phyloP scores from a whole-genome alignment of 2,888 invertebrate genomes.

The Stenotaenia linearis region DNA sequence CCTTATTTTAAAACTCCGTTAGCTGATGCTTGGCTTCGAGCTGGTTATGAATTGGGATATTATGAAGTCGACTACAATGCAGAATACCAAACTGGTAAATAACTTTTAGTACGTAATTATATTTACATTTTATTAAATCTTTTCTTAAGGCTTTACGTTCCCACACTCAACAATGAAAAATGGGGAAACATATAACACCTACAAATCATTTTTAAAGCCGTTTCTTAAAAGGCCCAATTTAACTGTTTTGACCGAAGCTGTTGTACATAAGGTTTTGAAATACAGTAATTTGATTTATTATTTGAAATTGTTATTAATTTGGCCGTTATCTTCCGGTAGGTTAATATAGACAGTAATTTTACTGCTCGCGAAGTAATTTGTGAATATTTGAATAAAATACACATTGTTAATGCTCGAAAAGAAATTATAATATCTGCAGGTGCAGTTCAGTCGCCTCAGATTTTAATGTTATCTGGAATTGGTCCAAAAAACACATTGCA shows the following conservation, averaged over 20 bases:
- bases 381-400: neutral
- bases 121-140: neutral
- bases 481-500: neutral
- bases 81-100: conserved; percentile 43
- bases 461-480: neutral
- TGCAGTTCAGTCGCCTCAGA: neutral
- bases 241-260: neutral
- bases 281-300: neutral
- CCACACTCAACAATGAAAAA: conserved; percentile 28
- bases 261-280: neutral
- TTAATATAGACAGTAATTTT: neutral
- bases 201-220: conserved; percentile 24
- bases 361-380: neutral
- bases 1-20: conserved; percentile 39
- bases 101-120: neutral
- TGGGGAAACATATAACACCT: conserved; percentile 13
- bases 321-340: neutral
- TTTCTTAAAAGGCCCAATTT: neutral
- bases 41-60: conserved; percentile 57
- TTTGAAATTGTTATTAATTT: neutral
- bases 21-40: conserved; percentile 46
- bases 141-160: conserved; percentile 28
- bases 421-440: neutral
- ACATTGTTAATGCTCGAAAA: neutral
- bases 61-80: conserved; percentile 51